Conservation (phyloP, 2,797 vertebrate genomes). For the Pipistrellus pipistrellus region DNA sequence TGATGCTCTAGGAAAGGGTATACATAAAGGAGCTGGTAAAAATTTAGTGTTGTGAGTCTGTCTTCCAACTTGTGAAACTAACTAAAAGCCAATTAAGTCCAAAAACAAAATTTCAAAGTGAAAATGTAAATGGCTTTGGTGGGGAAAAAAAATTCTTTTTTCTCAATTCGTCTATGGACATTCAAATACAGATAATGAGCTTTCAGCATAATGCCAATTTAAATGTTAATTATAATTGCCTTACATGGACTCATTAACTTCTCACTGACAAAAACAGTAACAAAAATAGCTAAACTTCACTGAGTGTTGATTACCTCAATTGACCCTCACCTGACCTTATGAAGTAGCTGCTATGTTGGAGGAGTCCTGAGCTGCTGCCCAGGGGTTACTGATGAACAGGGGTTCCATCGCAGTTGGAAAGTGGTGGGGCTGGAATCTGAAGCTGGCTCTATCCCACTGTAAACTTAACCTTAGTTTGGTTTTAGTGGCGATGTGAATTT, state of each 20-base stretch:
- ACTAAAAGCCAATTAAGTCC: constrained; percentile 1
- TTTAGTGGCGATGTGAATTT: not conserved
- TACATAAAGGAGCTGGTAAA: not conserved
- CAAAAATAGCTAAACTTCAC: constrained; percentile 2
- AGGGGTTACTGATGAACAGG: not conserved
- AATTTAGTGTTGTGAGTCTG: not conserved
- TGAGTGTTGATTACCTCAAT: not conserved
- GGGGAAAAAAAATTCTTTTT: not conserved
- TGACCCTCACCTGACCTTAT: not conserved
- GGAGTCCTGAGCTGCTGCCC: constrained; percentile 1
- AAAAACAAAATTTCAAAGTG: constrained; percentile 3
- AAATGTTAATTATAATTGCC: constrained; percentile 1
- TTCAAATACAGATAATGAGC: not conserved
- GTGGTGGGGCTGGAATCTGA: not conserved
- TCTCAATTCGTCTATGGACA: not conserved
- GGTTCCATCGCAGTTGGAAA: not conserved
- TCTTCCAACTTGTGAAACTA: constrained; percentile 38
- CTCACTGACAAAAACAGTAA: not conserved
- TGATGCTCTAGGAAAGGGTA: not conserved
- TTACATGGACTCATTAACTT: not conserved
- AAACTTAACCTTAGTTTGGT: not conserved
- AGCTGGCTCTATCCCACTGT: not conserved
- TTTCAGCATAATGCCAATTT: not conserved
- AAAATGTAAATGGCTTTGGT: constrained; percentile 44
- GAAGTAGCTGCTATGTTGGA: not conserved